Evolutionary conservation across 2,888 invertebrate species (phyloP), one percentile per base, ranked within the genome.

Genomic region (Diplolepis rosae): DNA sequence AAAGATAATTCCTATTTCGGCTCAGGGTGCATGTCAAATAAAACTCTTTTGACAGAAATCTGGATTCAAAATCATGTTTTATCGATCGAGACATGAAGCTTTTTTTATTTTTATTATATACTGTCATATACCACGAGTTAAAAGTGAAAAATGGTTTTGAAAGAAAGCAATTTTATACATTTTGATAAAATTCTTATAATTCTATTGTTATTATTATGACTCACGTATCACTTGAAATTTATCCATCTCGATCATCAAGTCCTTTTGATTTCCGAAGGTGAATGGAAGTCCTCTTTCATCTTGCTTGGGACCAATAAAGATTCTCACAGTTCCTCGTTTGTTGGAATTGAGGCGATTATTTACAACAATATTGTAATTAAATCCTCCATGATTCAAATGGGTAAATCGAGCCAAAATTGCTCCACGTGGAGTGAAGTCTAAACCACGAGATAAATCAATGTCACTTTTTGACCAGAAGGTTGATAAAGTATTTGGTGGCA

Each of bases 391-490:
- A 89, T 96, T 95, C 72, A 96, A 90, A 89, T 96, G 96, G 0
- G 93, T 94, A 86, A 95, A 93, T 27, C 93, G 90, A 0, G 93
- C 95, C 56, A 93, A 92, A 39, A 95, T 92, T 51, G 92, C 88
- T 56, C 95, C 95, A 0, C 95, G 90, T 0, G 95, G 95, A 7
- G 92, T 91, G 89, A 96, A 96, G 89, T 96, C 96, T 84, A 96
- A 91, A 0, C 96, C 96, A 0, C 95, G 91, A 0, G 93, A 92
- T 42, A 96, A 87, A 83, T 96, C 94, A 77, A 96, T 91, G 65
- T 94, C 93, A 70, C 94, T 94, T 88, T 94, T 93, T 90, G 94
- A 93, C 96, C 96, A 96, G 89, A 92, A 93, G 0, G 95, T 95
- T 72, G 89, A 89, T 45, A 96, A 77, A 0, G 88, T 86, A 88